Evolutionary conservation across 2,113 vertebrate species (phyloP).

Genomic region (Muntiacus muntjak): DNA sequence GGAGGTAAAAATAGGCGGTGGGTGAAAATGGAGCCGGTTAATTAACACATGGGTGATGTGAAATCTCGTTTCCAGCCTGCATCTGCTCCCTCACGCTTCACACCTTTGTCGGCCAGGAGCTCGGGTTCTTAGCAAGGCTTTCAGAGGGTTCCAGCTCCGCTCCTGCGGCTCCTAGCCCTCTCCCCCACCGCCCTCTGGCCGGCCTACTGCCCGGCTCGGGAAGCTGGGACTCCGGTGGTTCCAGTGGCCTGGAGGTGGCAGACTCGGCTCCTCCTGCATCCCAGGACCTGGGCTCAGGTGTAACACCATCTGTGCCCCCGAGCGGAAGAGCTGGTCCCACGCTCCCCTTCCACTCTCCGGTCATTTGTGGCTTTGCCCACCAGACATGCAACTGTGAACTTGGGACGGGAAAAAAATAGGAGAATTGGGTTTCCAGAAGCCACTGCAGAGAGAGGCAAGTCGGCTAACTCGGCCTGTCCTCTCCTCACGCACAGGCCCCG

Average conservation of each 20-base stretch:
- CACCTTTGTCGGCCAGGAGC: conserved; percentile 56
- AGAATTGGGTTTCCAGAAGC: conserved; percentile 31
- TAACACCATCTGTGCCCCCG: background rate
- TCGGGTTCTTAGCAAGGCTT: background rate
- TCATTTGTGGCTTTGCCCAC: background rate
- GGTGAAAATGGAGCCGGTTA: conserved; percentile 75
- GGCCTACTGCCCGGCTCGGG: background rate
- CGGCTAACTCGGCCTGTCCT: background rate
- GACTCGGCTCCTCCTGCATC: background rate
- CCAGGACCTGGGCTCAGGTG: background rate
- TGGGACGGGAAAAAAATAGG: background rate
- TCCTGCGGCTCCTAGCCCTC: background rate
- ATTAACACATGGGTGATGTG: conserved; percentile 68
- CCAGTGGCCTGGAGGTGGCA: background rate
- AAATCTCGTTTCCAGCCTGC: conserved; percentile 75
- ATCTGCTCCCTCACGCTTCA: conserved; percentile 65
- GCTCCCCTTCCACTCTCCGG: background rate
- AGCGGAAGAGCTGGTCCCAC: background rate
- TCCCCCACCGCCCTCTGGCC: background rate
- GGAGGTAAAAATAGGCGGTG: conserved; percentile 77
- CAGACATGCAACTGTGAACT: background rate
- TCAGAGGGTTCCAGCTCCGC: background rate
- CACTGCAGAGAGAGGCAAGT: background rate
- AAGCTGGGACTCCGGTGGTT: background rate
- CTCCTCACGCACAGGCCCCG: background rate